Evolutionary conservation across 2,797 vertebrate genomes (phyloP).

Genomic region (Eremophila alpestris): DNA sequence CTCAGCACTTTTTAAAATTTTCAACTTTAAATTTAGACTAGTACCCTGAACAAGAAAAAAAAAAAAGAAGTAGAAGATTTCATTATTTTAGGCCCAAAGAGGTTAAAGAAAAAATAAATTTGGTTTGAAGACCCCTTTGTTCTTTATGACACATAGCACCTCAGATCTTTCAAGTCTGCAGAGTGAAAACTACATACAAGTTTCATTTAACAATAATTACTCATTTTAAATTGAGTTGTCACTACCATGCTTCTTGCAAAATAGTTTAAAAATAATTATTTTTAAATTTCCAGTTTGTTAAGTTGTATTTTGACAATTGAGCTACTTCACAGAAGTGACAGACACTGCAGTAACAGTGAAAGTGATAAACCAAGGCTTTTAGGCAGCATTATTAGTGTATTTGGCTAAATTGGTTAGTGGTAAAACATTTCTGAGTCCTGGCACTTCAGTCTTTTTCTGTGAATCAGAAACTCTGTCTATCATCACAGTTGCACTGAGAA

Average conservation of each 20-base stretch:
- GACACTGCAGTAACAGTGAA: not conserved
- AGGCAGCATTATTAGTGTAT: not conserved
- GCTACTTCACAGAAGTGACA: not conserved
- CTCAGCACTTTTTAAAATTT: not conserved
- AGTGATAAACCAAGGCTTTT: not conserved
- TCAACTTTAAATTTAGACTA: not conserved
- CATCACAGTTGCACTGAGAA: not conserved
- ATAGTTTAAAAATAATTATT: not conserved
- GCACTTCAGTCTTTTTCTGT: not conserved
- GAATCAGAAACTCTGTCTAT: not conserved
- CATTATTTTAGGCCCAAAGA: not conserved
- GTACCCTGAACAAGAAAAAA: not conserved
- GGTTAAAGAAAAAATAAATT: not conserved
- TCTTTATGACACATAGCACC: not conserved
- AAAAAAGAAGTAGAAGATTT: not conserved
- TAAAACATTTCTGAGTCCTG: not conserved
- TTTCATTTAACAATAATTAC: not conserved
- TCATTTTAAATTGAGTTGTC: not conserved
- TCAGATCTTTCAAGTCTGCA: not conserved
- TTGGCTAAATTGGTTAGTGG: not conserved
- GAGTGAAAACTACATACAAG: not conserved
- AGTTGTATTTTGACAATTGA: not conserved
- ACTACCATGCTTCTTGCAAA: not conserved
- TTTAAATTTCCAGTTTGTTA: not conserved
- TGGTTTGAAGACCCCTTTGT: not conserved